Evolutionary conservation across 1,140 invertebrate genomes (phyloP), one percentile per base, ranked within the genome.

Genomic region (Drosophila sp.): DNA sequence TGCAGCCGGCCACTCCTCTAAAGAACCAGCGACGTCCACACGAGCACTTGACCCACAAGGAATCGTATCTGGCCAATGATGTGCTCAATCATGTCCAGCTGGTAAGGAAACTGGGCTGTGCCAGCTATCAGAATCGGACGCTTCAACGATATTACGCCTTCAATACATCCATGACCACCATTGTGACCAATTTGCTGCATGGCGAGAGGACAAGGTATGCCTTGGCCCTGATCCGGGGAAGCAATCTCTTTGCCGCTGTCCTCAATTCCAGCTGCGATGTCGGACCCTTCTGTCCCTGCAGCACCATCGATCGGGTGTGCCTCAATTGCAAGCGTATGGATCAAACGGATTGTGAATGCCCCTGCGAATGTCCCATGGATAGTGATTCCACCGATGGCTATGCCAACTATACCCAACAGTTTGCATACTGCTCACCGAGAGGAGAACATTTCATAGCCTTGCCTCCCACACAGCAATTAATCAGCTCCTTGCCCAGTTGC

Each of bases 251-350:
- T 87, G 93, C 98, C 32, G 97, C 96, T 3, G 94, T 98, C 10
- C 95, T 98, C 2, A 98, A 98, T 91, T 95, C 96, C 50, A 91
- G 90, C 30, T 91, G 97, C 91, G 95, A 96, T 81, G 94, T 95
- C 4, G 81, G 95, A 8, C 96, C 97, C 4, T 98, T 98, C 91
- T 98, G 97, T 92, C 97, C 97, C 0, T 99, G 97, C 85, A 98
- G 97, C 90, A 97, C 97, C 90, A 96, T 96, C 66, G 97, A 98
- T 91, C 94, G 97, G 23, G 93, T 96, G 0, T 99, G 98, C 91
- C 93, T 99, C 3, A 98, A 98, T 90, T 99, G 98, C 91, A 96
- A 98, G 91, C 94, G 97, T 23, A 98, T 98, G 97, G 98, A 98
- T 90, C 97, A 98, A 92, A 97, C 95, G 4, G 97, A 98, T 80